Conservation (phyloP, 2,113 vertebrate species). For the Aphelocoma coerulescens region DNA sequence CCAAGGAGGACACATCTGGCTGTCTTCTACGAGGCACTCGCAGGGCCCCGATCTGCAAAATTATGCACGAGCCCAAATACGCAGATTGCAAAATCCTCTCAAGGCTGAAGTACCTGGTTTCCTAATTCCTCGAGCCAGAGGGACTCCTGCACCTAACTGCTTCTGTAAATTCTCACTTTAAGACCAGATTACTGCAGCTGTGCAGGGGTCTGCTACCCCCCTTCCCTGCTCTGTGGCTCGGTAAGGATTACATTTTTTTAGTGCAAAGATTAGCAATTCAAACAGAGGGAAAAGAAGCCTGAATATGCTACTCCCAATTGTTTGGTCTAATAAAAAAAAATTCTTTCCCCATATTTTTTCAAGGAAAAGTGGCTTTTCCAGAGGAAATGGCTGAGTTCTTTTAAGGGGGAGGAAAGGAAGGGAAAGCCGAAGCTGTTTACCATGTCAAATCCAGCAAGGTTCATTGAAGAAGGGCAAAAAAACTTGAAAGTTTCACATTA, state of each 20-base stretch:
- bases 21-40: fast-evolving
- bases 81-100: not conserved
- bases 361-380: not conserved
- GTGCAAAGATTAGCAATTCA: not conserved
- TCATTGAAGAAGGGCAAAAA: not conserved
- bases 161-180: not conserved
- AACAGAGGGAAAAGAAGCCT: not conserved
- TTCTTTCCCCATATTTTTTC: not conserved
- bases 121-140: not conserved
- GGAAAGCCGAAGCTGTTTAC: not conserved
- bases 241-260: not conserved
- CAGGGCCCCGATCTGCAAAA: not conserved
- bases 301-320: not conserved
- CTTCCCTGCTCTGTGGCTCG: not conserved
- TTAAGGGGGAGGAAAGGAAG: not conserved
- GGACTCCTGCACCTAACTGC: not conserved
- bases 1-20: not conserved
- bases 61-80: not conserved
- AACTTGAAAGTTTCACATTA: not conserved
- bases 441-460: fast-evolving
- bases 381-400: not conserved
- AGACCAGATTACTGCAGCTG: not conserved
- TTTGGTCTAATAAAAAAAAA: not conserved
- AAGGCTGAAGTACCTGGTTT: not conserved
- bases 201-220: not conserved